Base-by-base conservation (phyloP, 2,113 vertebrate species). In the Erythrolamprus reginae region DNA sequence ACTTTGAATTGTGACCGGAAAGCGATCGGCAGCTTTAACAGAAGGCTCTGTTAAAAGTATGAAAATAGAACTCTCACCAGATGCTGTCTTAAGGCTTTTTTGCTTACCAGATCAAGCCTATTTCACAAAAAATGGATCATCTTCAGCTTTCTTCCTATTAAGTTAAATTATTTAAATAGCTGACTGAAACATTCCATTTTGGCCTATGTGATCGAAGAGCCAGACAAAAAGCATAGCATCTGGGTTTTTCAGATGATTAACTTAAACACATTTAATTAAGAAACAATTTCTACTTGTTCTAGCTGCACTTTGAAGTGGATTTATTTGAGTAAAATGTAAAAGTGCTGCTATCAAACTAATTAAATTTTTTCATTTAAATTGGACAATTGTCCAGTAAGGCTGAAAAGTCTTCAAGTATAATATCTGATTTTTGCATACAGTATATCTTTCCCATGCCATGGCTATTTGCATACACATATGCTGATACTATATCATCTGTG, bases 91-190 rank as follows among this genome's bases (percentile, higher is more conserved):
- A 90, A 90, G 90, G 87, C 85, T 90, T 89, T 93, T 89, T 17
- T 87, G 91, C 93, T 89, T 2, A 12, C 65, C 48, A 86, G 92
- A 88, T 86, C 84, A 94, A 91, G 93, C 91, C 38, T 88, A 45
- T 89, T 89, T 92, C 89, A 92, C 88, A 93, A 82, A 65, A 65
- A 65, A 94, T 91, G 24, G 56, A 51, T 50, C 91, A 82, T 82
- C 92, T 94, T 87, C 90, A 83, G 87, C 65, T 55, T 92, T 65
- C n/a, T 50, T 61, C 87, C 47, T 90, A 88, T 94, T 70, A 87
- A 91, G 91, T 90, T 53, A 84, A 94, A 94, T 93, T 83, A 84
- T 24, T 47, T 84, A 92, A 95, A 89, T 93, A 93, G 88, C 89
- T 94, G 42, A 91, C 86, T 93, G 90, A 89, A 93, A 93, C 89